Base-by-base conservation (phyloP, 2,888 invertebrate genomes). In the Lasius platythorax region DNA sequence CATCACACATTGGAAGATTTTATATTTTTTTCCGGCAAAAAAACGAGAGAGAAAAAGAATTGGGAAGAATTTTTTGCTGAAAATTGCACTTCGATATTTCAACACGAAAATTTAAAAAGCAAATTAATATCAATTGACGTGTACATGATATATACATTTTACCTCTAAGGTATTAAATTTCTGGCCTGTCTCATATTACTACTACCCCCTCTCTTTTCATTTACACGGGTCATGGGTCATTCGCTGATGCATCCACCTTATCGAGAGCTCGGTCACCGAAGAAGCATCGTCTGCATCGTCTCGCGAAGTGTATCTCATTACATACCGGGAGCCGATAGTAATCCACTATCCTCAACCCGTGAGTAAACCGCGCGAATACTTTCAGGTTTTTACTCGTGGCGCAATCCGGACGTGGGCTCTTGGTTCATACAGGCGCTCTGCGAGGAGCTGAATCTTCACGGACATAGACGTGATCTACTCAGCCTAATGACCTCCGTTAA, bases 391-490 rank as follows among this genome's bases (percentile, higher is more conserved):
- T 97, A 95, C 92, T 97, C 97, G 0, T 97, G 97, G 96, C 95
- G 97, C 5, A 97, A 97, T 93, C 96, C 96, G 40, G 95, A 95
- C 67, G 95, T 96, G 33, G 97, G 97, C 2, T 97, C 97, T 0
- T 97, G 97, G 97, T 98, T 97, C 92, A 96, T 98, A 75, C 97
- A 97, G 93, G 95, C 96, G 4, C 93, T 98, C 63, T 97, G 96
- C 90, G 91, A 95, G 4, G 96, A 96, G 12, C 91, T 97, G 28
- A 95, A 96, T 79, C 91, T 95, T 84, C 93, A 95, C 85, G 95
- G 95, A 9, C 90, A 92, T 0, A 95, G 95, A 56, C 95, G 95
- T 67, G 97, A 97, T 93, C 94, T 98, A 8, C 92, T 97, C 85
- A 95, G 96, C 40, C 95, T 97, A 90, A 93, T 98, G 92, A 97